Conservation (phyloP, 2,113 vertebrate species). For the Charadrius vociferus region DNA sequence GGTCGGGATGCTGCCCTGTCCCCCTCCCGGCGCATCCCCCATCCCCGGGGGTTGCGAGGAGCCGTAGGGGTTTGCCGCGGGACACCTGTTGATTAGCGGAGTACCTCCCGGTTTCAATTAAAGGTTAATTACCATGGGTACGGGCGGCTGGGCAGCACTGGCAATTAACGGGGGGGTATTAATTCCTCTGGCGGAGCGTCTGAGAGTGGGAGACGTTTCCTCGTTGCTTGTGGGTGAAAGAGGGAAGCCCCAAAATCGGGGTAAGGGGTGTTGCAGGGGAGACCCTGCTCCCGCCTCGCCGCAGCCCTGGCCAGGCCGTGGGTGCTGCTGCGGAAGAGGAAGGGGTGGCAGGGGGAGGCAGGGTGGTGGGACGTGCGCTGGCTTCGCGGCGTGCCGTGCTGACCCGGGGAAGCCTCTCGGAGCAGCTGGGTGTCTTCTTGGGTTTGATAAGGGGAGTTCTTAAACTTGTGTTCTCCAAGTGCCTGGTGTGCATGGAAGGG, state of each 20-base stretch:
- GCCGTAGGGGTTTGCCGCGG: neutral
- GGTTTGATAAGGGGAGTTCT: rapidly evolving
- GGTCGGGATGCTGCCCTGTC: neutral
- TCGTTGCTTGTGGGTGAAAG: neutral
- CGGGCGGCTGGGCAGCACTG: neutral
- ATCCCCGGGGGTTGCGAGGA: neutral
- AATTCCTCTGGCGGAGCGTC: neutral
- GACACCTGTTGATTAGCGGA: neutral
- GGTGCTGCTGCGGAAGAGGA: neutral
- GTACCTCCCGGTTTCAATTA: rapidly evolving
- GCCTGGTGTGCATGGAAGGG: rapidly evolving
- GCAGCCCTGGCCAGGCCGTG: neutral
- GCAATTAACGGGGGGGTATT: neutral
- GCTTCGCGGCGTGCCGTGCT: neutral
- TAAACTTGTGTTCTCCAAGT: neutral
- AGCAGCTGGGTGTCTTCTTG: neutral
- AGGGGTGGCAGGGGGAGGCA: neutral
- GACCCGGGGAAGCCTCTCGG: neutral
- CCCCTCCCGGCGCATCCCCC: neutral
- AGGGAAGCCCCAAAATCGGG: neutral
- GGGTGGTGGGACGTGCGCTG: neutral
- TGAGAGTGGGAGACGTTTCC: neutral
- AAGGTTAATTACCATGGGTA: neutral
- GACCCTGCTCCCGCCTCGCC: rapidly evolving
- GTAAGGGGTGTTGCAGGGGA: neutral